phyloP scores from a whole-genome alignment of 35 echinoderm and acorn worm genomes.

The Anneissia japonica region DNA sequence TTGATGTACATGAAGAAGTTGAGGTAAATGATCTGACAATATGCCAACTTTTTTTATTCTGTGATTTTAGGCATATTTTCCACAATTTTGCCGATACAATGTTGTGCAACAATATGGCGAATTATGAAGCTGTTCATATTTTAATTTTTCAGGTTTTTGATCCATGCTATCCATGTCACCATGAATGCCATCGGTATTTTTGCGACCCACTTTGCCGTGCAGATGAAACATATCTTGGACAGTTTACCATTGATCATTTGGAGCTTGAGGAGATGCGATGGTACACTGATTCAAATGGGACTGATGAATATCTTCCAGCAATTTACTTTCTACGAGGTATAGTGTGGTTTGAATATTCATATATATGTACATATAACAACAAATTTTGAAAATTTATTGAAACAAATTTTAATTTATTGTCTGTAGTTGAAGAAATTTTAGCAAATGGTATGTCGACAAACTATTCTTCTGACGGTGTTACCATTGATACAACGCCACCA shows the following conservation, averaged over 20 bases:
- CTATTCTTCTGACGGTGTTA: conserved; percentile 16
- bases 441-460: conserved; percentile 9
- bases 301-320: not conserved
- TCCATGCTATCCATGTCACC: conserved; percentile 21
- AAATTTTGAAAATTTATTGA: too few relatives aligned
- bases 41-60: too few relatives aligned
- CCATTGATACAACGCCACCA: conserved; percentile 18
- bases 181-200: conserved; percentile 3
- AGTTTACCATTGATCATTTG: conserved; percentile 18
- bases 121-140: too few relatives aligned
- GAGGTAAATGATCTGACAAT: too few relatives aligned
- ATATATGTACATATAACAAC: too few relatives aligned
- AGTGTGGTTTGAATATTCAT: too few relatives aligned
- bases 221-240: not conserved
- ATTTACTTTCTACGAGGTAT: not conserved
- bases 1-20: not conserved
- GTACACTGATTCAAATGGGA: not conserved
- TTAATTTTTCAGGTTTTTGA: conserved; percentile 10
- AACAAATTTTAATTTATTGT: not conserved
- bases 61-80: too few relatives aligned
- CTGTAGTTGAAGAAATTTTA: not conserved
- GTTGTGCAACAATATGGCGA: too few relatives aligned
- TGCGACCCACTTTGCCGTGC: conserved; percentile 12
- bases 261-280: conserved; percentile 1
- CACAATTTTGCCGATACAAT: too few relatives aligned